Base-by-base conservation (phyloP, 2,888 invertebrate genomes). In the Encarsia formosa region DNA sequence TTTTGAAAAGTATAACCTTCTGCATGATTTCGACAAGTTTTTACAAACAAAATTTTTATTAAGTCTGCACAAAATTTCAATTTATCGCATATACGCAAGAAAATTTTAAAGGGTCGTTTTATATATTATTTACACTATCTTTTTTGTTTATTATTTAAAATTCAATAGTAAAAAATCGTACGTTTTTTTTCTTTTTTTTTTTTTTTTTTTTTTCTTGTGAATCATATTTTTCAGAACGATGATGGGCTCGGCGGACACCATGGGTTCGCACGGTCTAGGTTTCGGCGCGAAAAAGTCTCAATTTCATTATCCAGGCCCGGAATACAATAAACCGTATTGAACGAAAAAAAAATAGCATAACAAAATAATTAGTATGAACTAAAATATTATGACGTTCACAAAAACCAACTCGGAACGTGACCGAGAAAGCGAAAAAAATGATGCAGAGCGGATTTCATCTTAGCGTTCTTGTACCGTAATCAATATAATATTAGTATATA, bases 171-270 rank as follows among this genome's bases (percentile, higher is more conserved):
- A 6, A 26, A 26, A 37, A 6, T 9, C 37, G 11, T 5, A 5
- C 19, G 18, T 37, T 37, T 11, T 37, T 37, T 8, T 37, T 37
- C n/a, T 37, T 37, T 37, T 18, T 37, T 11, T 26, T 26, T n/a
- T n/a, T n/a, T n/a, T n/a, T n/a, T n/a, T n/a, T n/a, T n/a, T n/a
- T n/a, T 63, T 61, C 61, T 60, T 61, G 56, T 64, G 60, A 63
- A 58, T 64, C 57, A 65, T 65, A 61, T 61, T 67, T 31, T 67
- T 66, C 66, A 66, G 68, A 67, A 49, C 61, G 59, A 64, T 65
- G 45, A 31, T 29, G 62, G 64, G 60, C 59, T 63, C 63, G 59
- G 59, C 66, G 56, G 64, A 63, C 60, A 62, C 63, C 57, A 52
- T 63, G 61, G 62, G 59, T 58, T 54, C 61, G 57, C 61, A 60